These are phyloP conservation scores for Muschampia plurimacula DNA, from an alignment of 2,888 invertebrate genomes.

Conservation along the genomic window DNA sequence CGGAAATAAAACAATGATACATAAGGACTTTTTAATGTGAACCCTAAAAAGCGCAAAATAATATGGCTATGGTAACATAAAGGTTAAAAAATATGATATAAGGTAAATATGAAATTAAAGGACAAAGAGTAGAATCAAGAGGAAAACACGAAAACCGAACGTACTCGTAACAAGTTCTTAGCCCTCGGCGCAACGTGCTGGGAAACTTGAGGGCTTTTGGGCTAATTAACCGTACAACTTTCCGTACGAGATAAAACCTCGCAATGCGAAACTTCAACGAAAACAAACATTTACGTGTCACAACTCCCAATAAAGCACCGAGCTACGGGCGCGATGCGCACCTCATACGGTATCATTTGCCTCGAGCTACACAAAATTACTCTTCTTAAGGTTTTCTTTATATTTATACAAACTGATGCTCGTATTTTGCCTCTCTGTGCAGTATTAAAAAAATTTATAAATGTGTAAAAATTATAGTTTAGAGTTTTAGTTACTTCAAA, in stretches of 20 bases:
- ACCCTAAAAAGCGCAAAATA: too few species aligned
- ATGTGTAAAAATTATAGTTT: too few species aligned
- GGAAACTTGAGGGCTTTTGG: conserved; percentile 68
- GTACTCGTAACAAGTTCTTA: conserved; percentile 62
- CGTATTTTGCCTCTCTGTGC: too few species aligned
- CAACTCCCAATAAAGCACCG: conserved; percentile 27
- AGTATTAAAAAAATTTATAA: too few species aligned
- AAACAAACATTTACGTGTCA: conserved; percentile 13
- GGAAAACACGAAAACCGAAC: conserved; percentile 57
- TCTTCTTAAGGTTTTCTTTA: conserved; percentile 21
- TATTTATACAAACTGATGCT: neutral
- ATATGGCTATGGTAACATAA: too few species aligned
- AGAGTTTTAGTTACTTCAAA: too few species aligned
- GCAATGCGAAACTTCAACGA: conserved; percentile 12
- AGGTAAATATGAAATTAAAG: neutral
- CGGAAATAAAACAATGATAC: too few species aligned
- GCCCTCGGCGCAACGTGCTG: conserved; percentile 70
- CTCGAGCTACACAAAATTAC: conserved; percentile 22
- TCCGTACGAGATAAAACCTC: conserved; percentile 43
- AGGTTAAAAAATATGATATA: neutral
- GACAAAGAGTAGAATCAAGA: conserved; percentile 48
- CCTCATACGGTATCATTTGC: conserved; percentile 27
- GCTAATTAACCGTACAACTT: conserved; percentile 76
- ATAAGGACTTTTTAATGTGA: too few species aligned
- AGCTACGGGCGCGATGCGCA: conserved; percentile 11